A percentile compares a stretch with the other conserved stretches of the same genome.
Conservation (phyloP, 2,888 invertebrate genomes). For the Lepas anatifera region DNA sequence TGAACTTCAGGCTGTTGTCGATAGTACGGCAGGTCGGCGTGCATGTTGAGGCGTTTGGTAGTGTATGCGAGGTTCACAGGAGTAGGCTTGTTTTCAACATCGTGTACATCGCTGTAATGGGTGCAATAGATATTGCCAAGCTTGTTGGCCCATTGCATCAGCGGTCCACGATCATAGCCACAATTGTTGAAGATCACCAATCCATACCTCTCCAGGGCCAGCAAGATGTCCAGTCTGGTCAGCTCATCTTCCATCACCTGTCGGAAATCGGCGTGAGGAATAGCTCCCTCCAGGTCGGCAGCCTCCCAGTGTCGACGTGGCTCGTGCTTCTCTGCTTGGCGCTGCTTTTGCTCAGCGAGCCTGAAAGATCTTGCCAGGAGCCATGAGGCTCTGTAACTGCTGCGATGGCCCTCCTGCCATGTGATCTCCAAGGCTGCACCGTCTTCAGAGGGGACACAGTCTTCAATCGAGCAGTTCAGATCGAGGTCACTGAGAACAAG, state of each 20-base stretch:
- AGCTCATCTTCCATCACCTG: slow-evolving; percentile 38
- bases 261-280: slow-evolving; percentile 43
- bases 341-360: background rate
- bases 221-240: slow-evolving; percentile 44
- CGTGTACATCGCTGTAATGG: slow-evolving; percentile 17
- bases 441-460: slow-evolving; percentile 24
- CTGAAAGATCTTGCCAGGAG: slow-evolving; percentile 45
- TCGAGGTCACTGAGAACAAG: background rate
- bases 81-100: slow-evolving; percentile 50
- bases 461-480: background rate
- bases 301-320: background rate
- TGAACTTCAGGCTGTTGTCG: slow-evolving; percentile 55
- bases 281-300: slow-evolving; percentile 23
- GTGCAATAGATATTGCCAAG: background rate
- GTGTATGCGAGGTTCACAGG: slow-evolving; percentile 64
- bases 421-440: slow-evolving; percentile 38
- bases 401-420: slow-evolving; percentile 52
- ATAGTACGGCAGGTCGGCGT: slow-evolving; percentile 64
- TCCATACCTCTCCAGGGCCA: slow-evolving; percentile 50
- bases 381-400: slow-evolving; percentile 46
- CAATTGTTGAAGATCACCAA: slow-evolving; percentile 45
- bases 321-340: background rate
- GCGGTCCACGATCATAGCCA: background rate
- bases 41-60: slow-evolving; percentile 52
- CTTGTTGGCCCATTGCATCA: background rate